Percentiles rank a stretch among this genome's conserved stretches.
Conservation (phyloP, 1,140 invertebrate genomes). For the Drosophila lowei region DNA sequence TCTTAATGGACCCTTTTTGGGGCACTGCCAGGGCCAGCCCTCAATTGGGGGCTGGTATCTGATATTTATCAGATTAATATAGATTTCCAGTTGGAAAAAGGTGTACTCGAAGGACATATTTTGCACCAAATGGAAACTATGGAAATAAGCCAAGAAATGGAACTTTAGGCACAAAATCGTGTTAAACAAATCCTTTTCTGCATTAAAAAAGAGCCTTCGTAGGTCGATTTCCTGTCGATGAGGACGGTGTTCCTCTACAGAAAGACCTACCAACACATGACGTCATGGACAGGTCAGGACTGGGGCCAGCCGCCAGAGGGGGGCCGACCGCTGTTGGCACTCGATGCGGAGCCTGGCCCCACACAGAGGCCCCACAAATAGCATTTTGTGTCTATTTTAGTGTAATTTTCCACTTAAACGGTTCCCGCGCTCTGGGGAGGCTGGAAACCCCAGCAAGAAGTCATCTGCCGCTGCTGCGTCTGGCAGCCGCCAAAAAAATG, state of each 20-base stretch:
- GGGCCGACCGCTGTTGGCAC: neutral
- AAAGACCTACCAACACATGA: constrained; percentile 16
- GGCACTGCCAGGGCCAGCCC: constrained; percentile 5
- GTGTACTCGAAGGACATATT: no score
- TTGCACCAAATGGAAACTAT: no score
- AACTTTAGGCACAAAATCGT: no score
- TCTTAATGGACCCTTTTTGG: constrained; percentile 55
- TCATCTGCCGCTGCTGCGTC: constrained; percentile 51
- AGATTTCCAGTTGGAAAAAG: no score
- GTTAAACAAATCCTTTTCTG: no score
- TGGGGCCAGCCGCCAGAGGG: no score
- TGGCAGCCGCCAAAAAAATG: constrained; percentile 64
- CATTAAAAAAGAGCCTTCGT: no score
- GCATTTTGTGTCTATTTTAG: constrained; percentile 80
- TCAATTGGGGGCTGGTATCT: no score
- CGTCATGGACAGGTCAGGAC: constrained; percentile 30
- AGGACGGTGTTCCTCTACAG: no score
- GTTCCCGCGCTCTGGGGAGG: constrained; percentile 32
- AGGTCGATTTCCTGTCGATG: no score
- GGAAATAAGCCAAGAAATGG: no score
- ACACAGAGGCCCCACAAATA: constrained; percentile 54
- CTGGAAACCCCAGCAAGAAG: constrained; percentile 25
- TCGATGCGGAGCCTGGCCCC: constrained; percentile 26
- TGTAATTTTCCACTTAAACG: constrained; percentile 76
- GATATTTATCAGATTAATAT: no score